Evolutionary conservation across 2,113 vertebrate genomes (phyloP).

Genomic region (Triplophysa rosa): DNA sequence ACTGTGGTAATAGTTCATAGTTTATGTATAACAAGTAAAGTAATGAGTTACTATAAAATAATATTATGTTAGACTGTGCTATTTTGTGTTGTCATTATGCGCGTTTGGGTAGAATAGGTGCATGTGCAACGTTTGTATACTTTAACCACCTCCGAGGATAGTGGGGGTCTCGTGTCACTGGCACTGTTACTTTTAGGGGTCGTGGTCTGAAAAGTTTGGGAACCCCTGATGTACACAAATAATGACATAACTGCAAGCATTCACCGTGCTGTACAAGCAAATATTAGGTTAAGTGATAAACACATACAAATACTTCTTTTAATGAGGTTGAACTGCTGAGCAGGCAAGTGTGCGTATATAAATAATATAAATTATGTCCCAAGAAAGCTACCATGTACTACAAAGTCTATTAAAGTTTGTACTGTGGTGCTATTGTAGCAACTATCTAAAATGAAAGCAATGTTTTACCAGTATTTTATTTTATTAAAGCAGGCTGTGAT

Average conservation of each 20-base stretch:
- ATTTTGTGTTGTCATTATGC: no score
- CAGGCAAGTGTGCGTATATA: background rate
- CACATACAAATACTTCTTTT: background rate
- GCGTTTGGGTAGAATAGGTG: no score
- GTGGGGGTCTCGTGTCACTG: no score
- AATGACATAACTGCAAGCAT: background rate
- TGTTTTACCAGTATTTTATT: background rate
- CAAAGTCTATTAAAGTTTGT: background rate
- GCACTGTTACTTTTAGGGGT: no score
- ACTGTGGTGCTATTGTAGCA: background rate
- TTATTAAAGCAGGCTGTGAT: no score
- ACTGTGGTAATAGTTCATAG: no score
- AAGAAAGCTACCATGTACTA: background rate
- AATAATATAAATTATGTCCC: slow-evolving; percentile 3
- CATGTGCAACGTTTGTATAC: no score
- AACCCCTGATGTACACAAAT: background rate
- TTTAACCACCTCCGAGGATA: no score
- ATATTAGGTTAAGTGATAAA: slow-evolving; percentile 12
- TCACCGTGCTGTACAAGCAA: background rate
- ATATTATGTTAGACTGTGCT: no score
- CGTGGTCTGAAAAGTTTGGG: no score
- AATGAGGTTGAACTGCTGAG: slow-evolving; percentile 28
- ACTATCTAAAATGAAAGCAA: background rate
- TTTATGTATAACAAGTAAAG: no score
- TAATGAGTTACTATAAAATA: no score